Evolutionary conservation across 2,888 invertebrate species (phyloP).

Genomic region (Griposia aprilina): DNA sequence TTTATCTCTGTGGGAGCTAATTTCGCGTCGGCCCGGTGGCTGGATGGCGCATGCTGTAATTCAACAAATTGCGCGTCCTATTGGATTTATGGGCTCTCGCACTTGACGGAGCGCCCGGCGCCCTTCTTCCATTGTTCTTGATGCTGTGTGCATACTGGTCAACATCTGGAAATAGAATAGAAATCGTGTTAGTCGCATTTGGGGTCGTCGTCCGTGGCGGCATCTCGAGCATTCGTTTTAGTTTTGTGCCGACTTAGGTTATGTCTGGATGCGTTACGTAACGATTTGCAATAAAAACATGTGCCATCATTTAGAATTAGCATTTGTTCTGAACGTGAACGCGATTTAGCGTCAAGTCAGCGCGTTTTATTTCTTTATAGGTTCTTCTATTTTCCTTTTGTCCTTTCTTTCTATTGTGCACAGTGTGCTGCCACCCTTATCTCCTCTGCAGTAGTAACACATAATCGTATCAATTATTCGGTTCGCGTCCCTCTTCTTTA

Average conservation of each 20-base stretch:
- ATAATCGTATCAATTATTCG: slow-evolving; percentile 90
- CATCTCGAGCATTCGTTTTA: slow-evolving; percentile 55
- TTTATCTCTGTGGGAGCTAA: slow-evolving; percentile 90
- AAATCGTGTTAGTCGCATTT: slow-evolving; percentile 66
- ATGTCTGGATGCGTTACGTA: slow-evolving; percentile 62
- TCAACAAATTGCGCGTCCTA: slow-evolving; percentile 91
- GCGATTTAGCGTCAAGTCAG: slow-evolving; percentile 35
- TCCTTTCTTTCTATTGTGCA: slow-evolving; percentile 18
- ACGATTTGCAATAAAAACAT: slow-evolving; percentile 55
- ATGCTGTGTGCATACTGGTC: slow-evolving; percentile 80
- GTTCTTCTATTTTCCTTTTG: slow-evolving; percentile 19
- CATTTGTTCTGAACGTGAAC: slow-evolving; percentile 34
- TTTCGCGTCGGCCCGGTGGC: slow-evolving; percentile 90
- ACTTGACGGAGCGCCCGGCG: slow-evolving; percentile 87
- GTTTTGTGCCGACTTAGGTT: slow-evolving; percentile 59
- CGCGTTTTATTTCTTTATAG: slow-evolving; percentile 26
- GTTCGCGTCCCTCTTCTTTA: slow-evolving; percentile 87
- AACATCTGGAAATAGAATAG: slow-evolving; percentile 73
- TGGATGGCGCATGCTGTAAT: slow-evolving; percentile 90
- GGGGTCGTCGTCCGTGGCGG: slow-evolving; percentile 64
- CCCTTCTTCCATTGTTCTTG: slow-evolving; percentile 88
- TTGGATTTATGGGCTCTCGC: slow-evolving; percentile 87
- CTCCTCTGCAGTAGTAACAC: slow-evolving; percentile 81
- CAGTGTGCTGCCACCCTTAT: slow-evolving; percentile 70
- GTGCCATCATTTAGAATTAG: slow-evolving; percentile 47